Evolutionary conservation across 2,113 vertebrate species (phyloP).

Genomic region (Crotalus tigris): DNA sequence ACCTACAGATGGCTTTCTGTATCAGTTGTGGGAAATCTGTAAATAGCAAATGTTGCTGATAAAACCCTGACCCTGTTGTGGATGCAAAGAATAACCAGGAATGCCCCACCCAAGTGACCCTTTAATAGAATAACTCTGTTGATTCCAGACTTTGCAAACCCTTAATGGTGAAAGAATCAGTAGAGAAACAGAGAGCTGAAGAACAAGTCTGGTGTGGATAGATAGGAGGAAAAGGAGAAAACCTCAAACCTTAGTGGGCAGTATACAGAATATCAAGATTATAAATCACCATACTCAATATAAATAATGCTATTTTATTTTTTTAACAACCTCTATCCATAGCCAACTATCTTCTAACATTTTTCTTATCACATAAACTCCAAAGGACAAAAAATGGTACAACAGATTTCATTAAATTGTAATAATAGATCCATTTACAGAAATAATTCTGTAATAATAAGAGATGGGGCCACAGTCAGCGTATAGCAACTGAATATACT

Average conservation of each 20-base stretch:
- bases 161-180: background rate
- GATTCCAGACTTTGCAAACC: background rate
- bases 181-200: background rate
- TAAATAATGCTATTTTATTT: background rate
- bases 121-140: background rate
- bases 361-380: background rate
- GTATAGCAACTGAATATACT: background rate
- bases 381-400: background rate
- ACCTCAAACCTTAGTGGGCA: background rate
- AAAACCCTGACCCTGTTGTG: background rate
- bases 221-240: conserved; percentile 9
- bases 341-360: background rate
- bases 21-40: background rate
- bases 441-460: background rate
- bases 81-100: background rate
- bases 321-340: background rate
- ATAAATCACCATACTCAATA: background rate
- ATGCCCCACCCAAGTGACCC: background rate
- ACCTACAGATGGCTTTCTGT: background rate
- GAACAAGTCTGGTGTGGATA: background rate
- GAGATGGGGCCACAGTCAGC: background rate
- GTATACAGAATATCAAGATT: background rate
- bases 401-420: background rate
- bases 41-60: background rate
- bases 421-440: background rate